phyloP scores from a whole-genome alignment of 2,797 vertebrate genomes.

The Pempheris klunzingeri region DNA sequence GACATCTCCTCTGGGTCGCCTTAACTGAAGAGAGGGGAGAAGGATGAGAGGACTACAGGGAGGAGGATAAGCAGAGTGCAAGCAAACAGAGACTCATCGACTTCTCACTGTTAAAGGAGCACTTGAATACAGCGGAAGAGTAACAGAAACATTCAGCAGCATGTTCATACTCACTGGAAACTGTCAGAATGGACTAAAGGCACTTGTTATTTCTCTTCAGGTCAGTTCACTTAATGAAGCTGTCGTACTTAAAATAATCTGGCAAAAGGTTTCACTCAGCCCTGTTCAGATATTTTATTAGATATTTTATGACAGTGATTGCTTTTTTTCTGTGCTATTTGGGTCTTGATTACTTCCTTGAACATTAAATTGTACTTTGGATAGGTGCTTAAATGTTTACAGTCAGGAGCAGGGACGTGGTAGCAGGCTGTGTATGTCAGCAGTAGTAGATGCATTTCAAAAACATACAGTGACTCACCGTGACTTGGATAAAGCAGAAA shows the following conservation, averaged over 20 bases:
- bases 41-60: constrained; percentile 4
- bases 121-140: neutral
- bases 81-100: neutral
- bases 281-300: neutral
- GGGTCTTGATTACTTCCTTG: neutral
- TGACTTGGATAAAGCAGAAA: constrained; percentile 26
- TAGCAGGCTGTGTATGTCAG: constrained; percentile 8
- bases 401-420: neutral
- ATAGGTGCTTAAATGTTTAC: constrained; percentile 13
- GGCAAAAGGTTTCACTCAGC: neutral
- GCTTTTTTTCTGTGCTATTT: neutral
- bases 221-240: neutral
- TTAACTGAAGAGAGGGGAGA: constrained; percentile 5
- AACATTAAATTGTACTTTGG: neutral
- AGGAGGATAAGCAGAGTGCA: constrained; percentile 9
- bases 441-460: constrained; percentile 31
- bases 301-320: neutral
- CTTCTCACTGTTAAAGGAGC: constrained; percentile 7
- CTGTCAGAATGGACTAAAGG: neutral
- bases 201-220: neutral
- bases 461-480: constrained; percentile 14
- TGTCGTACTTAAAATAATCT: neutral
- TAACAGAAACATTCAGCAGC: neutral
- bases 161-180: neutral
- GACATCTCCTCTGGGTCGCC: constrained; percentile 26